phyloP scores from a whole-genome alignment of 2,113 vertebrate species.

The Neotragus moschatus region DNA sequence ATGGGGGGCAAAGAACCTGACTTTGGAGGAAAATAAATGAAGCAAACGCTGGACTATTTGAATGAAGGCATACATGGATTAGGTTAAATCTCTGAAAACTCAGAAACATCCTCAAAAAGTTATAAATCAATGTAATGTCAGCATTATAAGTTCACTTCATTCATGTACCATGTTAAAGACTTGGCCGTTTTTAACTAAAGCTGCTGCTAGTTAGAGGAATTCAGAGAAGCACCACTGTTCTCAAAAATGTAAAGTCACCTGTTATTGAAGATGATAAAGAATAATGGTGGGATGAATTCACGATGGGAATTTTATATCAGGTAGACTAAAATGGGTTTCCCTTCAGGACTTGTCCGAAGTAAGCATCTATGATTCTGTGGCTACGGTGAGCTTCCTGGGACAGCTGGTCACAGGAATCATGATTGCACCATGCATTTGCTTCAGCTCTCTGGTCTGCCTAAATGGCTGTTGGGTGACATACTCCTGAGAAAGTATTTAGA shows the following conservation, averaged over 20 bases:
- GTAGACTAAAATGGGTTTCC: neutral
- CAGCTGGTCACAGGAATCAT: neutral
- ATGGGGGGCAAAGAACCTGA: too few relatives aligned
- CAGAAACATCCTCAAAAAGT: neutral
- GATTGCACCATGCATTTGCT: accelerated
- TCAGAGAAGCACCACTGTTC: neutral
- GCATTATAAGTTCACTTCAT: neutral
- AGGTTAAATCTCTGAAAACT: neutral
- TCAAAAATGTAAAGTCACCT: neutral
- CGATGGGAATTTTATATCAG: neutral
- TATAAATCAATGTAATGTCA: neutral
- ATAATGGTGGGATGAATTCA: neutral
- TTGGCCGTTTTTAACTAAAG: neutral
- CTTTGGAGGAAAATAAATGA: neutral
- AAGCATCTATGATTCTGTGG: neutral
- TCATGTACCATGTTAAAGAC: neutral
- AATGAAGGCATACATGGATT: neutral
- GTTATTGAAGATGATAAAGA: neutral
- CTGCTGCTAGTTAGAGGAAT: neutral
- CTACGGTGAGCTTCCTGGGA: neutral
- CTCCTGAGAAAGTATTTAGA: neutral
- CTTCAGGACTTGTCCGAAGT: neutral
- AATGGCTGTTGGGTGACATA: neutral
- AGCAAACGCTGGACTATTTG: neutral
- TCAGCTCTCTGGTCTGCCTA: neutral